Evolutionary conservation across 2,888 invertebrate species (phyloP), one percentile per base, ranked within the genome.

Genomic region (Ectemnius continuus): DNA sequence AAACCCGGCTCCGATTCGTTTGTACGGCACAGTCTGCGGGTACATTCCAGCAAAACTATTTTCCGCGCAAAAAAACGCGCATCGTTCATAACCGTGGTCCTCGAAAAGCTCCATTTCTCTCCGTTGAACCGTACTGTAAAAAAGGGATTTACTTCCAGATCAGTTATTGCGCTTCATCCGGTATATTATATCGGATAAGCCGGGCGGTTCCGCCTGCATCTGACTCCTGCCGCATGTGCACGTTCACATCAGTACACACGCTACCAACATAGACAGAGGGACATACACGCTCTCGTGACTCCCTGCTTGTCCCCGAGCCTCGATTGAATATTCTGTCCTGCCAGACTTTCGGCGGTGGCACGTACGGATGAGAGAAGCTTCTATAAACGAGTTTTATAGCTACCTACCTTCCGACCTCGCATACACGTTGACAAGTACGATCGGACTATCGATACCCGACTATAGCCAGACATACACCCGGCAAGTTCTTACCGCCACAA

Each of bases 351-450:
- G 76, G 73, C 73, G 68, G 70, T 67, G 73, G 71, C 75, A 56
- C 72, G 67, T 75, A 67, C 69, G 70, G 72, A 75, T 72, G 69
- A 67, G 76, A 70, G 68, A 75, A 77, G 73, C 47, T 47, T 62
- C 73, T 70, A 70, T 76, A 80, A 82, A 81, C 77, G 81, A 84
- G 78, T 81, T 85, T 86, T 70, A 80, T 79, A 79, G 77, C 76
- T 73, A 80, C 60, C 70, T 57, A 70, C 56, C 65, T 8, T 20
- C 71, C 60, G 16, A 59, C 57, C 67, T 52, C 63, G 71, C 67
- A 75, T 61, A 47, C 59, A 61, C 36, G 56, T 36, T 46, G 45
- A 26, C 58, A 61, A 47, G 64, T 71, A 36, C 67, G 68, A 69
- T 80, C 70, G 77, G 67, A 69, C 69, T 75, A 74, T 69, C 75